Conservation (phyloP, 2,888 invertebrate genomes). For the Ellobium chinense region DNA sequence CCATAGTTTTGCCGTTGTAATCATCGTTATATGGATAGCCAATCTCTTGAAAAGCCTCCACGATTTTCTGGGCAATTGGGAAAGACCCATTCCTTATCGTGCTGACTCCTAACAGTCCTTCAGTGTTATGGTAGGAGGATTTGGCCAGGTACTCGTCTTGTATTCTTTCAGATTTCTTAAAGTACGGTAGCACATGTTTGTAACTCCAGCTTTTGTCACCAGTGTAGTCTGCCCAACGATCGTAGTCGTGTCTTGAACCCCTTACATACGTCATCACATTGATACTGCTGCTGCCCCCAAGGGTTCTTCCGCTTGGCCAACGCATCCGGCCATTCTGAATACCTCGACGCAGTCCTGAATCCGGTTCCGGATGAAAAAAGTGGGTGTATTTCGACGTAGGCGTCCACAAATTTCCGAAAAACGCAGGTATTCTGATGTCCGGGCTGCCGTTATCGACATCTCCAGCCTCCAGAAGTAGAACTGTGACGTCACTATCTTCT, state of each 20-base stretch:
- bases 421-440: neutral
- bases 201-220: constrained; percentile 91
- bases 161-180: constrained; percentile 79
- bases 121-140: neutral
- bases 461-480: neutral
- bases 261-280: constrained; percentile 95
- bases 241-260: constrained; percentile 90
- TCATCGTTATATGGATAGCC: constrained; percentile 17
- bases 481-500: neutral
- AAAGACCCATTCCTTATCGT: neutral
- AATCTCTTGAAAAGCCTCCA: constrained; percentile 18
- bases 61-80: neutral
- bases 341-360: neutral
- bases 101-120: neutral
- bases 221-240: constrained; percentile 91
- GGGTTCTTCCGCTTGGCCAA: constrained; percentile 94
- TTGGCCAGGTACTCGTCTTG: neutral
- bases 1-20: constrained; percentile 29
- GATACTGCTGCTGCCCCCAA: constrained; percentile 91
- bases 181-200: constrained; percentile 85
- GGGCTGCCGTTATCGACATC: neutral
- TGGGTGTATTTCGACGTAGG: neutral
- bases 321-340: neutral
- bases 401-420: neutral
- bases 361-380: neutral